phyloP scores from a whole-genome alignment of 2,888 invertebrate genomes.

The Prenolepis imparis region DNA sequence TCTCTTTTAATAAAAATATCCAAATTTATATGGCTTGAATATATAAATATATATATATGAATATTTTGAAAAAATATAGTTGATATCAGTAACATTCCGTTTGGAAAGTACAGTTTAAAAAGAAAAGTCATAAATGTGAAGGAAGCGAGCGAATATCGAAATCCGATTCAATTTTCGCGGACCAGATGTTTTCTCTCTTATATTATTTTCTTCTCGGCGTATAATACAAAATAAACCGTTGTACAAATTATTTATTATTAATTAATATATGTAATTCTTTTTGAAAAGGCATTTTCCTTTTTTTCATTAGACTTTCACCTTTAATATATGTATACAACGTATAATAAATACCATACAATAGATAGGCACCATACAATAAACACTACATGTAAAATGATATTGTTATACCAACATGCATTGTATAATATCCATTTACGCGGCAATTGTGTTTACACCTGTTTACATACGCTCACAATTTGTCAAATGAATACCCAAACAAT shows the following conservation, averaged over 20 bases:
- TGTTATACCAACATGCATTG: constrained; percentile 36
- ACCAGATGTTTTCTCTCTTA: background rate
- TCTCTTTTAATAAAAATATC: background rate
- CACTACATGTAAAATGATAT: constrained; percentile 35
- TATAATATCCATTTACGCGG: constrained; percentile 46
- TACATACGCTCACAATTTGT: constrained; percentile 51
- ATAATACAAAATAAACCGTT: too few relatives aligned
- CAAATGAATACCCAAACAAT: constrained; percentile 55
- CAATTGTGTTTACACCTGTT: constrained; percentile 49
- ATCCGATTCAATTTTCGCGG: background rate
- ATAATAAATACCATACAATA: constrained; percentile 6
- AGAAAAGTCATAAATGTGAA: background rate
- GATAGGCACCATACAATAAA: constrained; percentile 20
- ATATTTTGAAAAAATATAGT: background rate
- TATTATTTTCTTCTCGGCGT: background rate
- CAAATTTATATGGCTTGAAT: background rate
- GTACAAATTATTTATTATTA: background rate
- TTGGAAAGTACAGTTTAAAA: background rate
- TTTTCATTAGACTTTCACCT: background rate
- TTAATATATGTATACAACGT: background rate
- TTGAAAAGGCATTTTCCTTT: background rate
- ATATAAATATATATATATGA: background rate
- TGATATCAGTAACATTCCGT: background rate
- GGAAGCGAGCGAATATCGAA: background rate
- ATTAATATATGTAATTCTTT: background rate